Percentiles rank a stretch among this genome's conserved stretches.
Evolutionary conservation across 2,113 vertebrate genomes (phyloP).

Genomic region (Ahaetulla prasina): DNA sequence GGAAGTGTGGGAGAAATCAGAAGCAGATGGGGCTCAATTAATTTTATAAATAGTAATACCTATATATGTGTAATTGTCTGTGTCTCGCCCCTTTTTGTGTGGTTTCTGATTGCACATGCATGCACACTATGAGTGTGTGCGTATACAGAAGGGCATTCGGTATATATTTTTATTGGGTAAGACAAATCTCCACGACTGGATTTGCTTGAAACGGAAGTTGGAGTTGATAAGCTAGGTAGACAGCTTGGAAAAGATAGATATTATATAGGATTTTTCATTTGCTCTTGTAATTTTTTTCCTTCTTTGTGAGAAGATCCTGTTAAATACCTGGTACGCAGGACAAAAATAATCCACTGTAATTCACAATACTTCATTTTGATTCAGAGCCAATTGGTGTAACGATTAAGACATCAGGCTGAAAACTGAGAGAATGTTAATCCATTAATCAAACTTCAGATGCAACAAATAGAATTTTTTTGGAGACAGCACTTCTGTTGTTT

Average conservation of each 20-base stretch:
- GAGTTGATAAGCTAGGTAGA: not conserved
- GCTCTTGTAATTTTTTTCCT: not conserved
- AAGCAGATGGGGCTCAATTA: not conserved
- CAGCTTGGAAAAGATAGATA: not conserved
- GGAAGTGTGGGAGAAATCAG: not conserved
- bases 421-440: not conserved
- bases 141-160: not conserved
- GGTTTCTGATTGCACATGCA: not conserved
- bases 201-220: not conserved
- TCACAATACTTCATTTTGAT: not conserved
- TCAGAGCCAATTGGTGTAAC: not conserved
- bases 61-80: not conserved
- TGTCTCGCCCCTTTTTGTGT: not conserved
- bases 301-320: not conserved
- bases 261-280: not conserved
- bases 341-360: not conserved
- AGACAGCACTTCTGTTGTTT: not conserved
- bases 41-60: not conserved
- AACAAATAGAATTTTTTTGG: not conserved
- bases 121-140: not conserved
- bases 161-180: not conserved
- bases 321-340: not conserved
- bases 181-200: not conserved
- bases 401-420: not conserved
- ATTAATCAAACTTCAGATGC: not conserved